Percentiles rank a stretch among this genome's conserved stretches.
phyloP scores from a whole-genome alignment of 2,113 vertebrate genomes.

The Todiramphus saurophagus region DNA sequence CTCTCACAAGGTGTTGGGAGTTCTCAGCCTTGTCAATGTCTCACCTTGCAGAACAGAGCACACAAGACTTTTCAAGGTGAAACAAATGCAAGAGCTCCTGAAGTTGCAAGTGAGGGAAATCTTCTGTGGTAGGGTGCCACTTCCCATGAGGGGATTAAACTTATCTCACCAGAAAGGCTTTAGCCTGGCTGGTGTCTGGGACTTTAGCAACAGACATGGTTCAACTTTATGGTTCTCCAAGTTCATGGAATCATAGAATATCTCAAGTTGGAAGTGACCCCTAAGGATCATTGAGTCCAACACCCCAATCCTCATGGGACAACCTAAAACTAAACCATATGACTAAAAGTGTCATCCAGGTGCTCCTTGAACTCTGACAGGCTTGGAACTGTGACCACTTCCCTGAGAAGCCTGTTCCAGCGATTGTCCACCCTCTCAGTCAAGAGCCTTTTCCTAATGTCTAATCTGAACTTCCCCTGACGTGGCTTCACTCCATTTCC shows the following conservation, averaged over 20 bases:
- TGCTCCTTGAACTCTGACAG: too few relatives aligned
- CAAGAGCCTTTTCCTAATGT: not conserved
- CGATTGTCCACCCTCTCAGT: not conserved
- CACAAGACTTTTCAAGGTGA: not conserved
- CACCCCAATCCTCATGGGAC: too few relatives aligned
- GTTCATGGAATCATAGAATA: accelerated
- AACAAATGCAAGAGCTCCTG: not conserved
- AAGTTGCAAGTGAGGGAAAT: not conserved
- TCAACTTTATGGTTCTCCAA: not conserved
- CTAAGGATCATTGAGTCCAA: not conserved
- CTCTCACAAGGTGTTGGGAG: not conserved
- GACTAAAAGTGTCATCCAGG: too few relatives aligned
- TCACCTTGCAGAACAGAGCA: not conserved
- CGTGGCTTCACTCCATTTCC: not conserved
- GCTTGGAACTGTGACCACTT: not conserved
- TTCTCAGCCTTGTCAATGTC: not conserved
- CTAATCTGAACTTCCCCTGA: not conserved
- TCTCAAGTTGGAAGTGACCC: not conserved
- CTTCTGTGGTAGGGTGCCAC: not conserved
- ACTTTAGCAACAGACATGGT: not conserved
- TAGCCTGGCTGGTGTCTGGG: not conserved
- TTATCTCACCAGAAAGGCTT: not conserved
- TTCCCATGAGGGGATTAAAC: not conserved
- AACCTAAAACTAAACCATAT: too few relatives aligned
- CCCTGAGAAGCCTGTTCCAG: not conserved